Conservation (phyloP, 2,113 vertebrate genomes). For the Anas platyrhynchos region DNA sequence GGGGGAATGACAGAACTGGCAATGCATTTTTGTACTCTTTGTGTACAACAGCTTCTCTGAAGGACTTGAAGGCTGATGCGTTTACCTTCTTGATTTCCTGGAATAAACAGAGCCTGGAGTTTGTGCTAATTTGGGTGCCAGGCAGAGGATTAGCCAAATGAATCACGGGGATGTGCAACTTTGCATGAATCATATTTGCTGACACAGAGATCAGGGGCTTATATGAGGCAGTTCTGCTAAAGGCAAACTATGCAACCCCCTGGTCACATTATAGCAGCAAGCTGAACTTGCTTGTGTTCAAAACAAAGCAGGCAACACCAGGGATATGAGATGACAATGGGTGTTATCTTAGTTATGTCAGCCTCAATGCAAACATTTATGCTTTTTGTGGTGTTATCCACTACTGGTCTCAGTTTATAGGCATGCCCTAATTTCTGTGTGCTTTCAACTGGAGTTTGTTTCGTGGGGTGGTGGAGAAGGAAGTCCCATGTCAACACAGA, state of each 20-base stretch:
- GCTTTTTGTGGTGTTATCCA: neutral
- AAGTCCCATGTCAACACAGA: neutral
- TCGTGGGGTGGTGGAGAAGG: neutral
- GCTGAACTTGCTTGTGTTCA: neutral
- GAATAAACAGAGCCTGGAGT: neutral
- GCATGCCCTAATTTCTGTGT: neutral
- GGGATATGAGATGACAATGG: neutral
- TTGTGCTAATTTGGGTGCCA: neutral
- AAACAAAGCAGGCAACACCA: neutral
- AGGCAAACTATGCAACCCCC: neutral
- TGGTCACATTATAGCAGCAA: fast-evolving
- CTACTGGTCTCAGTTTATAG: neutral
- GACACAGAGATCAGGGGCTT: neutral
- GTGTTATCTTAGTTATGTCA: neutral
- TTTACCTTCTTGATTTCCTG: neutral
- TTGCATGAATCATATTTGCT: neutral
- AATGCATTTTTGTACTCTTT: neutral
- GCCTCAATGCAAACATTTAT: neutral
- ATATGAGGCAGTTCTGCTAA: neutral
- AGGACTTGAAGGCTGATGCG: neutral
- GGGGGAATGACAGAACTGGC: neutral
- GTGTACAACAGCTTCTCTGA: neutral
- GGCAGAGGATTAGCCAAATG: neutral
- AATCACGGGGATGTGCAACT: neutral
- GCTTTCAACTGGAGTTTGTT: neutral